phyloP scores from a whole-genome alignment of 2,888 invertebrate genomes.

The Ommatoiulus sabulosus region DNA sequence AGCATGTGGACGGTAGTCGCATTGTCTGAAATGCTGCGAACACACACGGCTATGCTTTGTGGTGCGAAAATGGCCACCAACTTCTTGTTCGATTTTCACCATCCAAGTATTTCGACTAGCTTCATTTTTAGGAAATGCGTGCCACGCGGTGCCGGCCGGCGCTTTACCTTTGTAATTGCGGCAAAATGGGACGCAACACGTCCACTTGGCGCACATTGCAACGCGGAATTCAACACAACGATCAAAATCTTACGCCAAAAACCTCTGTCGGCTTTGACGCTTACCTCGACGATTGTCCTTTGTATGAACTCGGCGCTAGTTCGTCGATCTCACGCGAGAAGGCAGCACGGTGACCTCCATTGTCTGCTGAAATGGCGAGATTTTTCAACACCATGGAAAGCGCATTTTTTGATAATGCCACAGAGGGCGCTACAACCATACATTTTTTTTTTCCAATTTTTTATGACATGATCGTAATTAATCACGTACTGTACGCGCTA shows the following conservation, averaged over 20 bases:
- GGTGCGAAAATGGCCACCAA: slow-evolving; percentile 51
- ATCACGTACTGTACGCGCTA: no score
- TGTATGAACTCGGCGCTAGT: not conserved
- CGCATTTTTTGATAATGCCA: not conserved
- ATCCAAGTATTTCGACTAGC: slow-evolving; percentile 50
- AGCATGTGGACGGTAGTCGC: slow-evolving; percentile 47
- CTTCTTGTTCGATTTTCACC: slow-evolving; percentile 48
- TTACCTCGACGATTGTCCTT: slow-evolving; percentile 44
- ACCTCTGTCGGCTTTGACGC: slow-evolving; percentile 41
- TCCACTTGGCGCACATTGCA: slow-evolving; percentile 52
- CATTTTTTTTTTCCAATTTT: not conserved
- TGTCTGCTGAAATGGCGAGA: not conserved
- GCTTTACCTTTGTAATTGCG: slow-evolving; percentile 54
- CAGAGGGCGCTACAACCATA: not conserved
- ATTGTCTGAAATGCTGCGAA: slow-evolving; percentile 47
- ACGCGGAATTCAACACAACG: slow-evolving; percentile 28
- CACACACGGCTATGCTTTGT: slow-evolving; percentile 53
- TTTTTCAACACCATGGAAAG: not conserved
- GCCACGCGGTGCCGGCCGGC: slow-evolving; percentile 52
- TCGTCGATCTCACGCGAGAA: slow-evolving; percentile 42
- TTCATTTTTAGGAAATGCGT: slow-evolving; percentile 54
- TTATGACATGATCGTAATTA: not conserved
- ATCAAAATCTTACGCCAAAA: slow-evolving; percentile 21
- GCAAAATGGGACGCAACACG: slow-evolving; percentile 54
- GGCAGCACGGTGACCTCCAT: slow-evolving; percentile 31